Base-by-base conservation (phyloP, 2,113 vertebrate genomes). In the Lycaon pictus region DNA sequence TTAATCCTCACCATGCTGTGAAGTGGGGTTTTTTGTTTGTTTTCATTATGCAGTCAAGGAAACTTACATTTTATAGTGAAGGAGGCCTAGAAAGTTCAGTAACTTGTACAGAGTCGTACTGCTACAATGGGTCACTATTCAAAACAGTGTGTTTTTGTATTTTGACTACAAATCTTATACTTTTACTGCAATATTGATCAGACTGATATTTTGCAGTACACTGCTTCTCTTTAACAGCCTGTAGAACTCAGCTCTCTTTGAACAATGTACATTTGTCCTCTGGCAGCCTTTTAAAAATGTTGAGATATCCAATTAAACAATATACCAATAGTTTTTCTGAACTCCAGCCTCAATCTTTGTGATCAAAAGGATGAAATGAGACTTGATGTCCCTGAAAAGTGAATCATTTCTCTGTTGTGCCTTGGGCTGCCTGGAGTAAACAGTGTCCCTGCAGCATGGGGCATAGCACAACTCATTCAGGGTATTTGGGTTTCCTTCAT, bases 281-380 rank as follows among this genome's bases (percentile, higher is more conserved):
- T 62, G 20, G 55, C 10, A 79, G 43, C 16, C 12, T 37, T 96
- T 90, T 43, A 85, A 90, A 87, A 90, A 82, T 92, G 29, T 72
- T 58, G 11, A 79, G 55, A 25, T 85, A 6, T 89, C 27, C 55
- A 74, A 22, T 97, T 80, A 71, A 90, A 32, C 53, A 88, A 37
- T 35, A 7, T 56, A 82, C 22, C n/a, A 55, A 23, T 23, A n/a
- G 22, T 83, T 87, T 86, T 93, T 67, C 53, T 96, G 76, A 96
- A 88, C 43, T 90, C 5, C 5, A 32, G 25, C 29, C 65, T 71
- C 51, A 67, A 5, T 88, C 37, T 55, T 86, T 93, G 65, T 92
- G 81, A 88, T 88, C 2, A 48, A 27, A 84, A 94, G 67, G 22
- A 20, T 63, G 0, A 27, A 53, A 22, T 55, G 17, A 76, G 12